A percentile compares a stretch with the other conserved stretches of the same genome.
Conservation (phyloP, 23 tunicate genomes). For the Ciona savignyi region DNA sequence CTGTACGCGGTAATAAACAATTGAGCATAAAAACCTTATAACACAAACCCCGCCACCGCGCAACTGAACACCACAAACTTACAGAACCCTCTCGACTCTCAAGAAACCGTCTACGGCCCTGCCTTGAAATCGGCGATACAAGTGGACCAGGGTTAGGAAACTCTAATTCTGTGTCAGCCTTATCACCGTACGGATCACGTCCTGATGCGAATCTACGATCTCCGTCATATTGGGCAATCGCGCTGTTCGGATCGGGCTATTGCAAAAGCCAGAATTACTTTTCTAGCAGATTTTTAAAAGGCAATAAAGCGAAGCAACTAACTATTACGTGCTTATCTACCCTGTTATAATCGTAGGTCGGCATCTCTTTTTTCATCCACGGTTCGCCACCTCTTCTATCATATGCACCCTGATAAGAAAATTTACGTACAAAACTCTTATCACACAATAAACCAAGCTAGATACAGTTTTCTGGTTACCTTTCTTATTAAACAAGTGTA, state of each 20-base stretch:
- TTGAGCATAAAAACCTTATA: too few species aligned
- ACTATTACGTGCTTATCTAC: too few species aligned
- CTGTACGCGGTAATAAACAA: background rate
- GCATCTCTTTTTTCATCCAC: constrained; percentile 33
- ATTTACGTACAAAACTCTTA: too few species aligned
- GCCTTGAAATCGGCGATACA: background rate
- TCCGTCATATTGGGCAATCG: background rate
- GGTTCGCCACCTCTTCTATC: constrained; percentile 18
- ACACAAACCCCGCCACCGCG: background rate
- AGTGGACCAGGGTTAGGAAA: background rate
- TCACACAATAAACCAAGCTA: too few species aligned
- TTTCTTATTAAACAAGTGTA: too few species aligned
- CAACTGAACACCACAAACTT: background rate
- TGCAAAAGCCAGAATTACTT: too few species aligned
- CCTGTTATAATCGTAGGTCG: background rate
- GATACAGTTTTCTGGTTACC: too few species aligned
- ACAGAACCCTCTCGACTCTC: constrained; percentile 19
- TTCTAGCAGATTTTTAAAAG: too few species aligned
- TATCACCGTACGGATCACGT: background rate
- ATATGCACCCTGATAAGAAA: background rate
- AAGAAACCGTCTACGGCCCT: constrained; percentile 7
- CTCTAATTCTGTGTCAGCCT: background rate
- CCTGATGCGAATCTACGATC: background rate
- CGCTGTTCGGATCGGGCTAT: background rate
- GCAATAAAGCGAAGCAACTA: too few species aligned